A percentile compares a stretch with the other conserved stretches of the same genome.
phyloP scores from a whole-genome alignment of 2,797 vertebrate species.

The Anguilla pacifica region DNA sequence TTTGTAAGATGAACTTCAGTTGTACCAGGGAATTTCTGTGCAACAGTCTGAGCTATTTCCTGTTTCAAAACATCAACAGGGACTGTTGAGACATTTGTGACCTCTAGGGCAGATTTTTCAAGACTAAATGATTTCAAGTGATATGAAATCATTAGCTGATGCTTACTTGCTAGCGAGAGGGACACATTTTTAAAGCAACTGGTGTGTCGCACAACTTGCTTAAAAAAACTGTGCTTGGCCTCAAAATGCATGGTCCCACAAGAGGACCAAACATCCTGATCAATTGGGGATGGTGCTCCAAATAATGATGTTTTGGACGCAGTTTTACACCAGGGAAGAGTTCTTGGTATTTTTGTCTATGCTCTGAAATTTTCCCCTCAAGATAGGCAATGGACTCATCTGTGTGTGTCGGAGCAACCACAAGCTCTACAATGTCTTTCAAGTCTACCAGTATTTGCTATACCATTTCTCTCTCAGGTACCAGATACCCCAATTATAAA shows the following conservation, averaged over 20 bases:
- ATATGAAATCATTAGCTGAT: background rate
- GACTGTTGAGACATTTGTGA: background rate
- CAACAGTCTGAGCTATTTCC: background rate
- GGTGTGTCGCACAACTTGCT: background rate
- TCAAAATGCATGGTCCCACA: too few relatives aligned
- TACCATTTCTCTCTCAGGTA: slow-evolving; percentile 16
- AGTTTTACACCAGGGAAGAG: background rate
- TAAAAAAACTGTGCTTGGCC: background rate
- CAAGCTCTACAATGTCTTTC: background rate
- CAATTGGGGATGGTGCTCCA: background rate
- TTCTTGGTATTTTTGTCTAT: slow-evolving; percentile 9
- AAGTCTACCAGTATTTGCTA: background rate
- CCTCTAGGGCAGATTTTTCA: background rate
- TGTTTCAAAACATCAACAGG: background rate
- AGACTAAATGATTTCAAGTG: background rate
- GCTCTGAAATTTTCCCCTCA: slow-evolving; percentile 1
- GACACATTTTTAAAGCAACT: background rate
- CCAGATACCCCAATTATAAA: background rate
- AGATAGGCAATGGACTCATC: slow-evolving; percentile 9
- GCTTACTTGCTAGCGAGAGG: slow-evolving; percentile 4
- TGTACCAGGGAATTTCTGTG: background rate
- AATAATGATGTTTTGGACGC: slow-evolving; percentile 7
- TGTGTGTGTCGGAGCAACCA: slow-evolving; percentile 8
- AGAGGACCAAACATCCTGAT: slow-evolving; percentile 4
- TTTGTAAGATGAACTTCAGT: background rate